Conservation (phyloP, 2,888 invertebrate genomes). For the Diaphora mendica region DNA sequence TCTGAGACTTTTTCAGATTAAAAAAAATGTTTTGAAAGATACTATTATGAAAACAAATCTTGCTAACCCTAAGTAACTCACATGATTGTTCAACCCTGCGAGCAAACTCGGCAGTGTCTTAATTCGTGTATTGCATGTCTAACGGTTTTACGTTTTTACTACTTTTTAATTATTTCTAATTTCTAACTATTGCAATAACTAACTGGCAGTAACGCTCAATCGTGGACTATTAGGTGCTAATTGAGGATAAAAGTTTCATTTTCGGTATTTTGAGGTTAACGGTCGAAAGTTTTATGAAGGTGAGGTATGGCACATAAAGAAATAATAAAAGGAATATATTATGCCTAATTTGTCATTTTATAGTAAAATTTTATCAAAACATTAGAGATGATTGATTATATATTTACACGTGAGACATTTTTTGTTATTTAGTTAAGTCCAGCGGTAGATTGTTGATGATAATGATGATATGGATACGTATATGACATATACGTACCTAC, state of each 20-base stretch:
- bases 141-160: constrained; percentile 45
- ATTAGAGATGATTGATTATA: neutral
- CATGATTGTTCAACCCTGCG: constrained; percentile 36
- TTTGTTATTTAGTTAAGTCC: no score
- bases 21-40: neutral
- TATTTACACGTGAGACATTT: neutral
- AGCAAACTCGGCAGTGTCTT: constrained; percentile 42
- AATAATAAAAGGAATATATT: neutral
- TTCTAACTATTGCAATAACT: constrained; percentile 34
- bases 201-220: constrained; percentile 31
- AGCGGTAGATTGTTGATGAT: no score
- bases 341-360: neutral
- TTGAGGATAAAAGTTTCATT: constrained; percentile 14
- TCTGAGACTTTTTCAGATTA: neutral
- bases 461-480: no score
- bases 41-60: neutral
- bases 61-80: constrained; percentile 34
- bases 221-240: constrained; percentile 34
- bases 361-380: neutral
- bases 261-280: neutral
- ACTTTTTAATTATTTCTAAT: constrained; percentile 50
- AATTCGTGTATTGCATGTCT: constrained; percentile 54
- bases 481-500: no score
- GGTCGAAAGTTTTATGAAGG: neutral
- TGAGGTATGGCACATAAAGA: neutral